These are phyloP conservation scores for Hozukius guyotensis DNA, from an alignment of 2,797 vertebrate species.

Conservation along the genomic window DNA sequence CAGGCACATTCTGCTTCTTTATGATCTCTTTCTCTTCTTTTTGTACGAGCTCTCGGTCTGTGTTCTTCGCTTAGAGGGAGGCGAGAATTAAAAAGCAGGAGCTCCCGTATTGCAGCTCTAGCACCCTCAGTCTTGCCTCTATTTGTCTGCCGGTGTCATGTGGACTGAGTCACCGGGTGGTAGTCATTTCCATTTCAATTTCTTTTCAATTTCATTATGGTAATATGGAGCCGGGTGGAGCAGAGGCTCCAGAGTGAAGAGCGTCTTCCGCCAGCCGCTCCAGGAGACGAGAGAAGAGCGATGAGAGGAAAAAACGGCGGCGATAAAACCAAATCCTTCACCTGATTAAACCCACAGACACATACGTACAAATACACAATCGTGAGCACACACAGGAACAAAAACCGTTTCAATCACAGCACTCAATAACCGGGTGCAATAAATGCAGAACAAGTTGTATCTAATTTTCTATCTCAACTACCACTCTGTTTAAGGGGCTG, in stretches of 20 bases:
- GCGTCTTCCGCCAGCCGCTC: constrained; percentile 35
- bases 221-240: constrained; percentile 52
- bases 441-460: constrained; percentile 5
- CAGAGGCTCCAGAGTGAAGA: constrained; percentile 49
- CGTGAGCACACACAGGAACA: neutral
- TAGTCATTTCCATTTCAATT: constrained; percentile 73
- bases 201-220: constrained; percentile 75
- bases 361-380: neutral
- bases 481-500: neutral
- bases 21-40: constrained; percentile 17
- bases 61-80: constrained; percentile 13
- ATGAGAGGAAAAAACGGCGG: constrained; percentile 1
- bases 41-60: neutral
- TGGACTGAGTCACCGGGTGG: constrained; percentile 44
- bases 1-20: constrained; percentile 19
- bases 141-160: constrained; percentile 42
- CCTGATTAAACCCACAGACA: constrained; percentile 40
- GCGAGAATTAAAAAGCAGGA: constrained; percentile 14
- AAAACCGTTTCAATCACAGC: constrained; percentile 10
- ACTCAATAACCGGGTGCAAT: neutral
- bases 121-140: constrained; percentile 21
- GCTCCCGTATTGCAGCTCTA: constrained; percentile 4
- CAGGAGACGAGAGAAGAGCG: constrained; percentile 3
- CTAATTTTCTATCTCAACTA: constrained; percentile 8
- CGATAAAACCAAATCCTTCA: constrained; percentile 43